Conservation (phyloP, 2,888 invertebrate species). For the Magallana nippona region DNA sequence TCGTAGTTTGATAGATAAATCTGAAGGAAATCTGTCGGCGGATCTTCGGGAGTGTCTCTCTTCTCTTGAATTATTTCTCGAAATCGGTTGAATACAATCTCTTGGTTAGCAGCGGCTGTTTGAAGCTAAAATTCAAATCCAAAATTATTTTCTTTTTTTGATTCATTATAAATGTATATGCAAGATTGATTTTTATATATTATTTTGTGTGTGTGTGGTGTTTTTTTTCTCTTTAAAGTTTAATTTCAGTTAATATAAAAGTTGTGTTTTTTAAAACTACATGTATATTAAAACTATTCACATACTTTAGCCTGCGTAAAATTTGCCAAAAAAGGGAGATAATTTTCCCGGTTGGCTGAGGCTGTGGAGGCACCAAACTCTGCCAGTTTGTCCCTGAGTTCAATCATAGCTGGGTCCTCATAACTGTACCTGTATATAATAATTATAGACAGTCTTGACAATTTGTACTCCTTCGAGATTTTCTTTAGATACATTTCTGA, state of each 20-base stretch:
- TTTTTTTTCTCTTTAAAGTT: neutral
- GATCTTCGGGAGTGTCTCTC: neutral
- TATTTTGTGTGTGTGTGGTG: no score
- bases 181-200: neutral
- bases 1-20: neutral
- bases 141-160: neutral
- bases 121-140: neutral
- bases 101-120: neutral
- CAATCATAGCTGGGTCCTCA: neutral
- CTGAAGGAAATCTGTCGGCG: neutral
- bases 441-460: no score
- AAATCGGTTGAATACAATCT: neutral
- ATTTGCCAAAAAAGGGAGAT: neutral
- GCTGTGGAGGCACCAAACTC: neutral
- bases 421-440: neutral
- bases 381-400: neutral
- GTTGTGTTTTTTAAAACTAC: neutral
- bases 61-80: constrained; percentile 3
- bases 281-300: neutral
- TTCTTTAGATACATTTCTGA: no score
- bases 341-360: neutral
- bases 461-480: no score
- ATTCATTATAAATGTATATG: neutral
- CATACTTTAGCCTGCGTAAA: neutral
- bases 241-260: neutral